Evolutionary conservation across 2,797 vertebrate species (phyloP), one percentile per base, ranked within the genome.

Genomic region (Cheirogaleus major): DNA sequence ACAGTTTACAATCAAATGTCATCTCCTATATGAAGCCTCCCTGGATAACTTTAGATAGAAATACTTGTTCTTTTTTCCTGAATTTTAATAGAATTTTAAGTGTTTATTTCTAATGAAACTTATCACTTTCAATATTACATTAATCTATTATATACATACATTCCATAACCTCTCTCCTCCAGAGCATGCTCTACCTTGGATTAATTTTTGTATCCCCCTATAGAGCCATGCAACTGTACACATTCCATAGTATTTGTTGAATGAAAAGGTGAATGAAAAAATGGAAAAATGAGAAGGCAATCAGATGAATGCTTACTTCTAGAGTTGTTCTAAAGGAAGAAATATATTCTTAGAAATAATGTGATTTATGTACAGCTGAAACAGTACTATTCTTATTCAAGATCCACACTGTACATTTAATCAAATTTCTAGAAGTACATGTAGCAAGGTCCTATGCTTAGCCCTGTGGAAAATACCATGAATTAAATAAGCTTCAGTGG

Each of bases 341-440:
- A 92, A 93, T 83, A 89, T 5, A 88, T 48, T 92, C 76, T 92
- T 76, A 91, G 43, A 48, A 95, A 93, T 67, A 12, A 88, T 35
- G 38, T 8, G 57, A 79, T 61, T 86, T 61, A 73, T 63, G 27
- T n/a, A 67, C 25, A 65, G 9, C 5, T 86, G 50, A 89, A 96
- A 87, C 25, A 92, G 45, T 63, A 67, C 63, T 63, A 43, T 20
- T 83, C 32, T 89, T 59, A 86, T 82, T 86, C 27, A 73, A 79
- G 65, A 91, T 30, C n/a, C 41, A 95, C 17, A 75, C 12, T 69
- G 38, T 38, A 82, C 23, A 91, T 67, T 84, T 76, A 93, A 89
- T 59, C 57, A 17, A 35, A 93, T 57, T 75, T 93, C 69, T 84
- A 84, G 23, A 96, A 70, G 65, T 67, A 25, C 63, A 81, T 55